phyloP scores from a whole-genome alignment of 2,797 vertebrate genomes.

The Rhabdophis nuchalis region DNA sequence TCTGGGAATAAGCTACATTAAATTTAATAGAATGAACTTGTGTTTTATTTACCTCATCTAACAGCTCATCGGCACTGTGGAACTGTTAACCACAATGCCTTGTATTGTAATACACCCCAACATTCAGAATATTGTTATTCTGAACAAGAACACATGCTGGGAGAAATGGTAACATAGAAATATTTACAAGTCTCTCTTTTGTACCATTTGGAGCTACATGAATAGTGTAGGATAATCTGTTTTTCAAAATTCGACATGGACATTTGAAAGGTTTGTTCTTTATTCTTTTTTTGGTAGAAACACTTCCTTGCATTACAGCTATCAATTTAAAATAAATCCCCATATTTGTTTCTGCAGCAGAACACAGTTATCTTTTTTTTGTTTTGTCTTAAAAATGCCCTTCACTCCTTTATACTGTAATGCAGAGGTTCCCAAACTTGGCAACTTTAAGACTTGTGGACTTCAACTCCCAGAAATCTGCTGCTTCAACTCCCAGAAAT shows the following conservation, averaged over 20 bases:
- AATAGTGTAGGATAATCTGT: background rate
- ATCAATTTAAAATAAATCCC: background rate
- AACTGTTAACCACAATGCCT: too few species aligned
- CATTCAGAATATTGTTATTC: background rate
- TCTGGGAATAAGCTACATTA: background rate
- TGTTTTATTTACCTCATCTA: background rate
- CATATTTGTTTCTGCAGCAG: background rate
- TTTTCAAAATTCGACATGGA: background rate
- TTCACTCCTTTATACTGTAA: too few species aligned
- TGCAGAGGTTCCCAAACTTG: too few species aligned
- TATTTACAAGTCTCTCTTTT: background rate
- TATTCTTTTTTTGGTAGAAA: background rate
- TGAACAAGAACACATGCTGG: background rate
- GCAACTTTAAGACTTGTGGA: too few species aligned
- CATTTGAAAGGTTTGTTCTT: background rate
- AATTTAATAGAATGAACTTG: background rate
- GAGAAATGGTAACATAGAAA: background rate
- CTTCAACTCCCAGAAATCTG: too few species aligned
- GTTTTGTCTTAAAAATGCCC: background rate
- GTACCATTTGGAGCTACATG: background rate
- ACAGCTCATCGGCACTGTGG: background rate
- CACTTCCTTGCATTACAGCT: background rate
- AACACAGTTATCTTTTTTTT: background rate
- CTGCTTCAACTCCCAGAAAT: too few species aligned
- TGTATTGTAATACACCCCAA: background rate